These are phyloP conservation scores for Parnassius glacialis DNA, from an alignment of 2,888 invertebrate genomes.

Conservation along the genomic window DNA sequence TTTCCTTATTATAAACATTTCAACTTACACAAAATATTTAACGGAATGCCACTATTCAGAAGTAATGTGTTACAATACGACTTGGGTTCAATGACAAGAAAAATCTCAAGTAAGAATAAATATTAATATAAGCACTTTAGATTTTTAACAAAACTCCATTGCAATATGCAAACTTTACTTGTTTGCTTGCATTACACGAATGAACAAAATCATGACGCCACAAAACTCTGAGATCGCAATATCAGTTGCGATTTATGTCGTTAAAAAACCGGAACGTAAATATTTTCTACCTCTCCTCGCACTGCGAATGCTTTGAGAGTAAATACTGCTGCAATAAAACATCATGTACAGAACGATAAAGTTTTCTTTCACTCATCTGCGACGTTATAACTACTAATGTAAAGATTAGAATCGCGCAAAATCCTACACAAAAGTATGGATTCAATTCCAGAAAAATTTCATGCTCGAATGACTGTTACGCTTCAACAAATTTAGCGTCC, in stretches of 20 bases:
- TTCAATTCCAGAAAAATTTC: conserved; percentile 27
- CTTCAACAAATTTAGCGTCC: conserved; percentile 56
- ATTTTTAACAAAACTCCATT: conserved; percentile 5
- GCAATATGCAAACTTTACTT: conserved; percentile 14
- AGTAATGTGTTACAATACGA: too few relatives aligned
- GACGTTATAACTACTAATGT: conserved; percentile 4
- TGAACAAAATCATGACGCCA: conserved; percentile 9
- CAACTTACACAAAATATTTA: too few relatives aligned
- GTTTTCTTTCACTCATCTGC: background rate
- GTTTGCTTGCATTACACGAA: conserved; percentile 2
- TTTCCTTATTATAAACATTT: too few relatives aligned
- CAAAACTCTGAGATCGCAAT: conserved; percentile 2
- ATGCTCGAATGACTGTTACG: conserved; percentile 50
- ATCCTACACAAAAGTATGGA: conserved; percentile 5
- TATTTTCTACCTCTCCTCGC: background rate
- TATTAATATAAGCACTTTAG: background rate
- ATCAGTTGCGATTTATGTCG: conserved; percentile 1
- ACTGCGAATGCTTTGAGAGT: conserved; percentile 15
- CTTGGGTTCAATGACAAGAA: too few relatives aligned
- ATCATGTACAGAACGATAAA: conserved; percentile 27
- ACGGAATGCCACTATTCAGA: too few relatives aligned
- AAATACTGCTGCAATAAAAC: conserved; percentile 45
- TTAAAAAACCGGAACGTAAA: conserved; percentile 2
- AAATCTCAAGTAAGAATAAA: too few relatives aligned
- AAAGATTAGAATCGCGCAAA: conserved; percentile 32